Percentiles rank a stretch among this genome's conserved stretches.
phyloP scores from a whole-genome alignment of 2,797 vertebrate genomes.

The Momotus momota region DNA sequence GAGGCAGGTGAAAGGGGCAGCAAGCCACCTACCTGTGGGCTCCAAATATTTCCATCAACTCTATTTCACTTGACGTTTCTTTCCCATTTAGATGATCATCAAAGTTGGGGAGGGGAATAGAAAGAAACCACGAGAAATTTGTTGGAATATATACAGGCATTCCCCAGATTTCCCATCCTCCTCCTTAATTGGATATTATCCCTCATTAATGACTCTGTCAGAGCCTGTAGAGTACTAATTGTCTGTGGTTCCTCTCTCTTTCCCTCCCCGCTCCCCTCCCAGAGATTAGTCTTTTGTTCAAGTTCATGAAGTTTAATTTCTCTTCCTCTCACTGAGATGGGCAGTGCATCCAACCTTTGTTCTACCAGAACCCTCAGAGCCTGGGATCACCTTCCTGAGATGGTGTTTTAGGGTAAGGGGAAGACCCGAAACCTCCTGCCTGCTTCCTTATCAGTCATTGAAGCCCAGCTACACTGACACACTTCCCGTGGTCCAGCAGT shows the following conservation, averaged over 20 bases:
- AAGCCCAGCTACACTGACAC: neutral
- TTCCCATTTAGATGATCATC: constrained; percentile 6
- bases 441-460: neutral
- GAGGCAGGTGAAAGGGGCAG: constrained; percentile 11
- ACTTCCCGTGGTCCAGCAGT: neutral
- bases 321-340: constrained; percentile 31
- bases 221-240: constrained; percentile 63
- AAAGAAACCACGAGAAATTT: constrained; percentile 24
- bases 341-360: constrained; percentile 29
- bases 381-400: neutral
- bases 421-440: neutral
- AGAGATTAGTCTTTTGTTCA: constrained; percentile 68
- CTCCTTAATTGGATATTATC: constrained; percentile 64
- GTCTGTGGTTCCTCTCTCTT: constrained; percentile 45
- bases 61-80: neutral
- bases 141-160: constrained; percentile 47
- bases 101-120: constrained; percentile 12
- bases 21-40: constrained; percentile 34
- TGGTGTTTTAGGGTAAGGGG: constrained; percentile 7
- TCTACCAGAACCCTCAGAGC: constrained; percentile 6
- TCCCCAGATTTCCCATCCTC: constrained; percentile 54
- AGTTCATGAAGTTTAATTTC: constrained; percentile 70
- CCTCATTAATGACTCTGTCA: constrained; percentile 64
- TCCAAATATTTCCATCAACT: constrained; percentile 38
- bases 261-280: constrained; percentile 21